These are phyloP conservation scores for Morelia viridis DNA, from an alignment of 2,797 vertebrate genomes.

Conservation along the genomic window DNA sequence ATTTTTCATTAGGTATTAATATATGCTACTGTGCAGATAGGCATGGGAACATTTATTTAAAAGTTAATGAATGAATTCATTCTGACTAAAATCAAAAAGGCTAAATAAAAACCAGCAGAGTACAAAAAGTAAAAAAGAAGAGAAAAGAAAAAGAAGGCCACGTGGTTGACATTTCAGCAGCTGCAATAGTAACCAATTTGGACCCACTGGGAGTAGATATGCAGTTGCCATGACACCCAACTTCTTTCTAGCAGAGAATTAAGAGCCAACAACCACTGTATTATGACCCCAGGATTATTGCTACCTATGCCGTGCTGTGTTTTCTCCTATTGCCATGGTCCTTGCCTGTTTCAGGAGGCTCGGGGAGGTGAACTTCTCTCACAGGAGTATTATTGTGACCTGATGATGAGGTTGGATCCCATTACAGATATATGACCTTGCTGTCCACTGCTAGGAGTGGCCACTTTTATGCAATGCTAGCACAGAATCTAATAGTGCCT, in stretches of 20 bases:
- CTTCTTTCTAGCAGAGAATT: background rate
- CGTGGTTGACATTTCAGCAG: background rate
- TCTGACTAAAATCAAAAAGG: background rate
- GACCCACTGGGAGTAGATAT: background rate
- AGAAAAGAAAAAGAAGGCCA: background rate
- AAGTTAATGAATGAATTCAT: conserved; percentile 8
- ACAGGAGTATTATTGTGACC: background rate
- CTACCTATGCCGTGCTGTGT: background rate
- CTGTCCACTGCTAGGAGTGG: background rate
- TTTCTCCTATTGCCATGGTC: background rate
- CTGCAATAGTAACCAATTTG: background rate
- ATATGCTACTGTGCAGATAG: background rate
- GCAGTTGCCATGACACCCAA: background rate
- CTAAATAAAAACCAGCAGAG: background rate
- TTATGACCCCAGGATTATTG: background rate
- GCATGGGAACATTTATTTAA: conserved; percentile 11
- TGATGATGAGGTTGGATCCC: background rate
- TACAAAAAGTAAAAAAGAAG: background rate
- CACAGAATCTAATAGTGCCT: background rate
- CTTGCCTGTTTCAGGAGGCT: background rate
- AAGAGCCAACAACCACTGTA: background rate
- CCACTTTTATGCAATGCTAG: background rate
- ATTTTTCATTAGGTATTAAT: background rate
- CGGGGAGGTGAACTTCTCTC: background rate
- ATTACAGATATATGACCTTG: background rate